A percentile compares a stretch with the other conserved stretches of the same genome.
Conservation (phyloP, 1,140 invertebrate genomes). For the Pseudachorutes palmiensis region DNA sequence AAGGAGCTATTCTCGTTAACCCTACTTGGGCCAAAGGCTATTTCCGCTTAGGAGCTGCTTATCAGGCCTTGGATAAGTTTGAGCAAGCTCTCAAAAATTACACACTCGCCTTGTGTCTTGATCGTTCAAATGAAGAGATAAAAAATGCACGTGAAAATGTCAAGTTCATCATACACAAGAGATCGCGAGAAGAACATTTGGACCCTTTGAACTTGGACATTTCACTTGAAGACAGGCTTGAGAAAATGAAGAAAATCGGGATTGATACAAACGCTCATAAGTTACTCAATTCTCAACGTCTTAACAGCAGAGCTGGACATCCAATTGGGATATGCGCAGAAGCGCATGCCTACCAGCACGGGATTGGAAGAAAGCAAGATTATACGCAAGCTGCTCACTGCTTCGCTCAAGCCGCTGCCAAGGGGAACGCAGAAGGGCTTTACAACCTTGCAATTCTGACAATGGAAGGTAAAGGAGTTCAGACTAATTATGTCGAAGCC, state of each 20-base stretch:
- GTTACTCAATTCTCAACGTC: not conserved
- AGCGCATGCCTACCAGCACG: conserved; percentile 13
- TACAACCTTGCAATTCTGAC: conserved; percentile 24
- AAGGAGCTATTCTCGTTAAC: not conserved
- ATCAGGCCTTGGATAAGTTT: conserved; percentile 7
- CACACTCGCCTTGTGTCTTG: not conserved
- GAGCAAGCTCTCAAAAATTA: conserved; percentile 10
- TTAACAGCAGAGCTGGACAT: not conserved
- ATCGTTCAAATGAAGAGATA: not conserved
- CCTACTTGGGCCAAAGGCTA: conserved; percentile 22
- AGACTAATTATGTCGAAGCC: not conserved
- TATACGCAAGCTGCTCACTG: conserved; percentile 15
- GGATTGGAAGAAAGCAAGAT: not conserved
- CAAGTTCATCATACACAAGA: not conserved
- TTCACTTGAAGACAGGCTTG: not conserved
- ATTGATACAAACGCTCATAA: not conserved
- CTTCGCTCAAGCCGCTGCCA: conserved; percentile 17
- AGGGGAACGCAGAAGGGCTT: conserved; percentile 25
- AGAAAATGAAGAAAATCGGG: not conserved
- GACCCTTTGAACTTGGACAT: not conserved
- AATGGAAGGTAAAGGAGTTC: conserved; percentile 21
- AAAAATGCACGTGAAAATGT: not conserved
- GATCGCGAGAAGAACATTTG: conserved; percentile 15
- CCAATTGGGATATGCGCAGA: conserved; percentile 11
- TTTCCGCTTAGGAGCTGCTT: conserved; percentile 6